These are phyloP conservation scores for Aurelia sp. DNA, from an alignment of 30 jellyfish, hydroid and myxozoan species.

Conservation along the genomic window DNA sequence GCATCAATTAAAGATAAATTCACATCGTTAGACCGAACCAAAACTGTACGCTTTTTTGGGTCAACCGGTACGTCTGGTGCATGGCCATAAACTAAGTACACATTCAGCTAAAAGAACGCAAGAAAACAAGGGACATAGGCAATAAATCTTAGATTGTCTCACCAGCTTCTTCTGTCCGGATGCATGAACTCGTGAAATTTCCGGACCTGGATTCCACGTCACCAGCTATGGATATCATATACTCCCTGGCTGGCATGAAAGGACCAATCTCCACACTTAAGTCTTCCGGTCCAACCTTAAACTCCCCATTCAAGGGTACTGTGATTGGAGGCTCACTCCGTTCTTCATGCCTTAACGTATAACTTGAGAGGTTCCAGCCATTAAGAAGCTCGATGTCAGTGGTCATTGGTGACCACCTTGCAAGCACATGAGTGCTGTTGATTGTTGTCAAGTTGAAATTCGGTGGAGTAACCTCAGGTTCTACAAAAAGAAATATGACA, in stretches of 20 bases:
- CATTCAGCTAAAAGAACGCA: too few relatives aligned
- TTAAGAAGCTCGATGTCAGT: conserved; percentile 62
- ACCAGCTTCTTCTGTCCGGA: conserved; percentile 41
- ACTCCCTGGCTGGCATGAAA: conserved; percentile 13
- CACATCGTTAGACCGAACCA: too few relatives aligned
- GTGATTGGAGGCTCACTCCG: conserved; percentile 6
- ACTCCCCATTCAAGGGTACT: background rate
- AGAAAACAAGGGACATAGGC: too few relatives aligned
- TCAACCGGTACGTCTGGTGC: too few relatives aligned
- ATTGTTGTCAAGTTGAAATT: background rate
- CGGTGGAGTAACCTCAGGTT: conserved; percentile 59
- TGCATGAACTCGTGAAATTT: background rate
- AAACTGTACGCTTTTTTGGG: too few relatives aligned
- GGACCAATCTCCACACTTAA: background rate
- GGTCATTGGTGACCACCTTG: conserved; percentile 37
- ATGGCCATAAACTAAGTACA: too few relatives aligned
- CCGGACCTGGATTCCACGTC: conserved; percentile 39
- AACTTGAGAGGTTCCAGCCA: conserved; percentile 54
- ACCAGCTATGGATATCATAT: conserved; percentile 43
- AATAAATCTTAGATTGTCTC: background rate
- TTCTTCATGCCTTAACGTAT: conserved; percentile 13
- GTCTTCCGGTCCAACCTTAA: background rate
- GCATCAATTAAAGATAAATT: too few relatives aligned
- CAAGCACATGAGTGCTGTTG: background rate
- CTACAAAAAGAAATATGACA: conserved; percentile 7